Evolutionary conservation across 2,797 vertebrate species (phyloP), one percentile per base, ranked within the genome.

Genomic region (Chromobotia macracanthus): DNA sequence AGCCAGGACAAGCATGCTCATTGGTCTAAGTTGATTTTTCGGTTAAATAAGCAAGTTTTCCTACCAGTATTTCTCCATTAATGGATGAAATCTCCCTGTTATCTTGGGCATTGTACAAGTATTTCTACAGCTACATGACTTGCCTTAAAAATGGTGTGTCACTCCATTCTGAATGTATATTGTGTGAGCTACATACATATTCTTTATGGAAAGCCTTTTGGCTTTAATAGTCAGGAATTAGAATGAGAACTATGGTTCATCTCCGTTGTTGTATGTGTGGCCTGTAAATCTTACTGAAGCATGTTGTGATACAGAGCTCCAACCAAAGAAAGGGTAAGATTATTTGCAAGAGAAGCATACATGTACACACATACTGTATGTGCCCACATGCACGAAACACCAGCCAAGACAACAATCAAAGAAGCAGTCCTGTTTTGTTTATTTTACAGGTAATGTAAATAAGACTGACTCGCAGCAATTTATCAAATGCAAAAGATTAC

Each of bases 381-480:
- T 41, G 38, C 38, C 38, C 7, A 41, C 28, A 55, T n/a, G 75
- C 16, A 73, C 60, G 86, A 83, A n/a, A 78, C 86, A 79, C 85
- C 82, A 80, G 75, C 87, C 75, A 76, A 85, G 86, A 89, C 82
- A 83, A 28, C 82, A 84, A 88, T 89, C 83, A 87, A 83, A 87
- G 87, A 88, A 85, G 80, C 19, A 61, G 70, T 25, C 81, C 61
- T 10, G 88, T 90, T 92, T 83, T 83, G 85, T 88, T 85, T 88
- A 11, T 58, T 25, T 55, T 68, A 41, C 74, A 92, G 88, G 89
- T 91, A 88, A 81, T 79, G 79, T 61, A 83, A 75, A 81, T 73
- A 72, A 84, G 89, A 89, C 85, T 88, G 89, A 92, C 87, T 84
- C 83, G 79, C 78, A 81, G 81, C 82, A 72, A 89, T 90, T 90